These are phyloP conservation scores for Desmophyllum pertusum DNA, from an alignment of 92 coral and sea anemone genomes.

Conservation along the genomic window DNA sequence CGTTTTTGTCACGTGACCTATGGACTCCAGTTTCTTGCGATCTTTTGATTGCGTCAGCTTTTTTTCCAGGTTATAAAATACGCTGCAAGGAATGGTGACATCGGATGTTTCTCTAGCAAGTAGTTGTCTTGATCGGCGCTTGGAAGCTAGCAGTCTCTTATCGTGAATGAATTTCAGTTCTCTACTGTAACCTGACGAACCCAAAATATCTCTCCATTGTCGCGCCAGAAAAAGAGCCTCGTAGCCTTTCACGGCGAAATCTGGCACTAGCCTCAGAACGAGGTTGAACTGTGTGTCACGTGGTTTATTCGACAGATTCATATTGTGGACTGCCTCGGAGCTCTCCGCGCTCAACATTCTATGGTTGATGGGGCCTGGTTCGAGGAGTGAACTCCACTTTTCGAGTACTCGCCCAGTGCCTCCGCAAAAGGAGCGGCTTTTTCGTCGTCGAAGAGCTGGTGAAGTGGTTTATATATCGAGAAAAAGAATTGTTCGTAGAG, in stretches of 20 bases:
- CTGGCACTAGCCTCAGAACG: slow-evolving; percentile 79
- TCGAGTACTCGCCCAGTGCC: slow-evolving; percentile 60
- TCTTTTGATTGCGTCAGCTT: not conserved
- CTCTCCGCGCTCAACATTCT: slow-evolving; percentile 69
- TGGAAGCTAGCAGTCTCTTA: slow-evolving; percentile 6
- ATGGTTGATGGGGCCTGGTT: slow-evolving; percentile 79
- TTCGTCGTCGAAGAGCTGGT: slow-evolving; percentile 66
- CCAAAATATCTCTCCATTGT: slow-evolving; percentile 71
- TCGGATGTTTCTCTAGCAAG: not conserved
- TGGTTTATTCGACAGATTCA: slow-evolving; percentile 54
- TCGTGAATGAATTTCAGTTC: slow-evolving; percentile 56
- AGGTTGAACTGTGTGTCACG: slow-evolving; percentile 74
- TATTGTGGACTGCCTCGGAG: slow-evolving; percentile 71
- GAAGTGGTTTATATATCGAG: slow-evolving; percentile 68
- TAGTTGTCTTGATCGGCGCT: not conserved
- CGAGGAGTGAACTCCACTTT: slow-evolving; percentile 72
- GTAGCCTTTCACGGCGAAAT: slow-evolving; percentile 73
- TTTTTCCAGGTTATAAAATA: slow-evolving; percentile 13
- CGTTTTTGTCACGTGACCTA: slow-evolving; percentile 6
- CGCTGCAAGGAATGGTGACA: not conserved
- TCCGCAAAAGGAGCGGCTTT: slow-evolving; percentile 43
- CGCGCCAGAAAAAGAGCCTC: slow-evolving; percentile 76
- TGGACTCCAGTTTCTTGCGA: not conserved
- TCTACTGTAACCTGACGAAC: slow-evolving; percentile 78
- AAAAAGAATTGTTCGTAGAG: slow-evolving; percentile 59